A percentile compares a stretch with the other conserved stretches of the same genome.
phyloP scores from a whole-genome alignment of 1,140 invertebrate species.

The Reticulitermes speratus region DNA sequence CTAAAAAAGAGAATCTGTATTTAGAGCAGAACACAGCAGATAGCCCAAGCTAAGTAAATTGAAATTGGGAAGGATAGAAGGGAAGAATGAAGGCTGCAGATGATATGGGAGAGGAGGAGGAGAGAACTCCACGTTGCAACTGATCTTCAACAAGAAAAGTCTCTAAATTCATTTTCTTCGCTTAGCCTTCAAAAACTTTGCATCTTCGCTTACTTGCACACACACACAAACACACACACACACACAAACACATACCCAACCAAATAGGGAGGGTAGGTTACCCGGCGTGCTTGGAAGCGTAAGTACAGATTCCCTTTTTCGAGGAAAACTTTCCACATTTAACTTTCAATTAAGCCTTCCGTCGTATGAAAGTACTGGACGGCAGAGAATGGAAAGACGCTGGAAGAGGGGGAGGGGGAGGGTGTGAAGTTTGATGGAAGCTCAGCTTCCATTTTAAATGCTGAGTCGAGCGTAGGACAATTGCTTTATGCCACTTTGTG shows the following conservation, averaged over 20 bases:
- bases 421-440: not conserved
- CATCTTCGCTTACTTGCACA: not conserved
- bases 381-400: not conserved
- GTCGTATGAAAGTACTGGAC: not conserved
- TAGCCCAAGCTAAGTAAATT: not conserved
- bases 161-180: conserved; percentile 4
- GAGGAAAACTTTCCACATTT: conserved; percentile 16
- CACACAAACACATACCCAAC: not conserved
- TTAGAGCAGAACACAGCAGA: not conserved
- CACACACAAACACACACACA: not conserved
- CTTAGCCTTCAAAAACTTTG: conserved; percentile 5
- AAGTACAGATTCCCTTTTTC: not conserved
- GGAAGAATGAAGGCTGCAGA: not conserved
- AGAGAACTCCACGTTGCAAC: not conserved
- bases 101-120: not conserved
- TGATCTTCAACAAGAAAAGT: not conserved
- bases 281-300: not conserved
- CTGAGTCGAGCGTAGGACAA: not conserved
- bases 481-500: not conserved
- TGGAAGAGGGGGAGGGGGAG: not conserved
- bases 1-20: not conserved
- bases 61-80: not conserved
- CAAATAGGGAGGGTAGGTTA: not conserved
- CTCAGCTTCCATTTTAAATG: conserved; percentile 16
- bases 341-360: conserved; percentile 12